Base-by-base conservation (phyloP, 2,113 vertebrate genomes). In the Phalacrocorax aristotelis region DNA sequence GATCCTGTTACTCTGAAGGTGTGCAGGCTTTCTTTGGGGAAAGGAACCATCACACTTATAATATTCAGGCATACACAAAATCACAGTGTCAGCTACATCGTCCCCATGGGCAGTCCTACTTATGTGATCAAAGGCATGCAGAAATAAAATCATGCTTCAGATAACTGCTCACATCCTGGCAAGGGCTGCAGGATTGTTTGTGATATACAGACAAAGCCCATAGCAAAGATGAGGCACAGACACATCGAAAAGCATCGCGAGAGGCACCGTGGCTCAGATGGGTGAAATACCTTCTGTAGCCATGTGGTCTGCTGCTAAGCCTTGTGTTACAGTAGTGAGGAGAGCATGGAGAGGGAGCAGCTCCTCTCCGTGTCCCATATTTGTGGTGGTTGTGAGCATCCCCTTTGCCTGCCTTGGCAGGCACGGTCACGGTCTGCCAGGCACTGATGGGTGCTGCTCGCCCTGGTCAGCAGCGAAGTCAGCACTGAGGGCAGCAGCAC, bases 291-390 rank as follows among this genome's bases (percentile, higher is more conserved):
- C 6, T 32, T 72, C 66, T 88, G 46, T 22, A 55, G 22, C 16
- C 10, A 3, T 12, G 19, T 1, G 1, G 5, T 42, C 38, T 82
- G 10, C 38, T 62, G n/a, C 30, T 40, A 29, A 49, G 49, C 15
- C 14, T 34, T 26, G 5, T 19, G n/a, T 51, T 42, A 42, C 2
- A 2, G 42, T 65, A 66, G 21, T 4, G 42, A 81, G 34, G 46
- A 65, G 20, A 51, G n/a, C 3, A 36, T 25, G 57, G 61, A 26
- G 46, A 76, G 26, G 16, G 9, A 55, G 5, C 11, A 83, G 1
- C 25, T 62, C 19, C 18, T 40, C 20, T 40, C 36, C 1, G 1
- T 58, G 48, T 61, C 12, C 18, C 1, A 0, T 58, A 22, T 42
- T 46, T 79, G 27, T 55, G 68, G 23, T 40, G 34, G 10, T 23